Percentiles rank a stretch among this genome's conserved stretches.
Evolutionary conservation across 2,888 invertebrate species (phyloP).

Genomic region (Acronicta alni): DNA sequence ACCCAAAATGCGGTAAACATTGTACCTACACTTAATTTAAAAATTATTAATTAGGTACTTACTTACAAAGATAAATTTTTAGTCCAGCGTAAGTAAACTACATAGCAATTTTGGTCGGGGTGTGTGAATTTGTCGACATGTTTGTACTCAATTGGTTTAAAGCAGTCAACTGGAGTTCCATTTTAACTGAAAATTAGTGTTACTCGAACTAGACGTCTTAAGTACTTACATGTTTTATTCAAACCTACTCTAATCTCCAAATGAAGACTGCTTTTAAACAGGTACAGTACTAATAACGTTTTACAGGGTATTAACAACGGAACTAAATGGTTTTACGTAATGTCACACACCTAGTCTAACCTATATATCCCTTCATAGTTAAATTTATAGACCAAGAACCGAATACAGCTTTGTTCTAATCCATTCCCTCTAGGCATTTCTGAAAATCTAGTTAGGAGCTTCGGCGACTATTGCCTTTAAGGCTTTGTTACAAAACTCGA

Average conservation of each 20-base stretch:
- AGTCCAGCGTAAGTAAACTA: too few species aligned
- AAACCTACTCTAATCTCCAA: slow-evolving; percentile 13
- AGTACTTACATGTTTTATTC: slow-evolving; percentile 27
- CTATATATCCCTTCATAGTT: neutral
- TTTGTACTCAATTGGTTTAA: slow-evolving; percentile 27
- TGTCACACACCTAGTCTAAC: too few species aligned
- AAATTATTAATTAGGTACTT: too few species aligned
- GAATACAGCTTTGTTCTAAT: slow-evolving; percentile 48
- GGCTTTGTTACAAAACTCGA: slow-evolving; percentile 71
- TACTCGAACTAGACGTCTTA: slow-evolving; percentile 20
- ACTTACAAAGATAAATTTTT: too few species aligned
- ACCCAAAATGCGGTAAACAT: neutral
- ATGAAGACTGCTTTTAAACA: slow-evolving; percentile 17
- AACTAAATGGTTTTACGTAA: too few species aligned
- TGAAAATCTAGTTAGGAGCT: slow-evolving; percentile 63
- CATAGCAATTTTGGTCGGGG: too few species aligned
- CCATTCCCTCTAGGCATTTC: slow-evolving; percentile 51
- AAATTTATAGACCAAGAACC: slow-evolving; percentile 14
- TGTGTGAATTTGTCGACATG: slow-evolving; percentile 24
- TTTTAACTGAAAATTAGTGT: slow-evolving; percentile 26
- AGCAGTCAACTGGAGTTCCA: slow-evolving; percentile 18
- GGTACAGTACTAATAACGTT: neutral
- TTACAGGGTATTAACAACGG: too few species aligned
- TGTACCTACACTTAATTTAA: too few species aligned
- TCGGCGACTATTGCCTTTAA: slow-evolving; percentile 62